These are phyloP conservation scores for Dasyprocta punctata DNA, from an alignment of 2,113 vertebrate species.

Conservation along the genomic window DNA sequence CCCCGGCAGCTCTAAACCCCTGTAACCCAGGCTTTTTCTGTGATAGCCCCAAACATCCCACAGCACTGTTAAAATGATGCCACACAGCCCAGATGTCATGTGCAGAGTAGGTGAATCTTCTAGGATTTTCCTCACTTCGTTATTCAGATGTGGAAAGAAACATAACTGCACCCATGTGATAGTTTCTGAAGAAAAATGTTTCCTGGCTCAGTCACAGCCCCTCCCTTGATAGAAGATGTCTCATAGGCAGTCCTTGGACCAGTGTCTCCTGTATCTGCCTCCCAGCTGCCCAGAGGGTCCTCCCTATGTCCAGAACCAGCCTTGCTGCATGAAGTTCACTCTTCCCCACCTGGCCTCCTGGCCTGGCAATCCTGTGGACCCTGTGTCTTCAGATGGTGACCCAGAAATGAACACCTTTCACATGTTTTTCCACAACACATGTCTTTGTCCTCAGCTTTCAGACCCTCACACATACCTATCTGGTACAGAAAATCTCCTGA, in stretches of 20 bases:
- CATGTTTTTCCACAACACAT: not conserved
- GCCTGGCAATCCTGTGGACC: not conserved
- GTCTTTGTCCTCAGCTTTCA: not conserved
- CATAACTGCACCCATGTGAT: not conserved
- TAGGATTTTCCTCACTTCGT: slow-evolving; percentile 10
- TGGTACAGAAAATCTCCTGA: not conserved
- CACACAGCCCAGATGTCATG: not conserved
- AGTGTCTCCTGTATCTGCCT: not conserved
- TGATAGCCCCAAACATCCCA: not conserved
- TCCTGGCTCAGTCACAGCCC: not conserved
- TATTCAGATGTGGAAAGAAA: not conserved
- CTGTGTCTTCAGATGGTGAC: not conserved
- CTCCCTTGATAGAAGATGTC: not conserved
- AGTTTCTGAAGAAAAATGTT: not conserved
- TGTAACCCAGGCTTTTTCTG: not conserved
- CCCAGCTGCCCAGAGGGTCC: not conserved
- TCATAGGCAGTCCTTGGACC: not conserved
- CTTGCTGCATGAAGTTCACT: not conserved
- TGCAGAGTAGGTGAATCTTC: not conserved
- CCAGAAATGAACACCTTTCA: not conserved
- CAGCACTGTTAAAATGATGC: not conserved
- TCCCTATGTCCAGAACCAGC: not conserved
- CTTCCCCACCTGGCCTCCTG: not conserved
- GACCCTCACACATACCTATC: not conserved
- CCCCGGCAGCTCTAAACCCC: not conserved